phyloP scores from a whole-genome alignment of 1,140 invertebrate genomes.

The Acromyrmex heyeri region DNA sequence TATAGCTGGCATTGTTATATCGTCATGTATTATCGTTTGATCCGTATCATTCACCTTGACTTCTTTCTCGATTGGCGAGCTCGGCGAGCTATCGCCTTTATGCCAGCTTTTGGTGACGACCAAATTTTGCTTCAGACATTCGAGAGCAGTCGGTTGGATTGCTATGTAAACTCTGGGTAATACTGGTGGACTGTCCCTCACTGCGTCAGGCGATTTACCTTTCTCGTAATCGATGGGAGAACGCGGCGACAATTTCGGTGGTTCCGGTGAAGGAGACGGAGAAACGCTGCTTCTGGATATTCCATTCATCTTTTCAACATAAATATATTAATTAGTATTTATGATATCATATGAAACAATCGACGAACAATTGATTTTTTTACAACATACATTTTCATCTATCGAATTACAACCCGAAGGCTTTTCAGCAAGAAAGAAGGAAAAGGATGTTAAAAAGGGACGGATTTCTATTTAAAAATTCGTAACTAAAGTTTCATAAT shows the following conservation, averaged over 20 bases:
- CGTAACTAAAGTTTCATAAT: too few species aligned
- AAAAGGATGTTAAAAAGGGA: too few species aligned
- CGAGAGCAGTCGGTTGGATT: constrained; percentile 34
- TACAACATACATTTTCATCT: not conserved
- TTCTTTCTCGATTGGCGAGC: not conserved
- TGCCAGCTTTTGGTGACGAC: constrained; percentile 9
- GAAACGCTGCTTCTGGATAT: not conserved
- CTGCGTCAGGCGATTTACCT: constrained; percentile 37
- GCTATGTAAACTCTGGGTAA: constrained; percentile 67
- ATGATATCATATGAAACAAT: not conserved
- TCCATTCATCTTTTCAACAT: not conserved
- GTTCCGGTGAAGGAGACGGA: constrained; percentile 60
- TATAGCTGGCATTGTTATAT: not conserved
- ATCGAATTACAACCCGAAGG: not conserved
- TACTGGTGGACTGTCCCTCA: constrained; percentile 75
- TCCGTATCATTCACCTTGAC: constrained; percentile 24
- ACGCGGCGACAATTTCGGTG: constrained; percentile 76
- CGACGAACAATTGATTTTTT: not conserved
- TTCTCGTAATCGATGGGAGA: constrained; percentile 56
- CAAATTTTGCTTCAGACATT: constrained; percentile 40
- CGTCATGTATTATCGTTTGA: constrained; percentile 21
- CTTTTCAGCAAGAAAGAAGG: not conserved
- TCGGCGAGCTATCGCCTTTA: not conserved
- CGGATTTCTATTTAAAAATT: too few species aligned
- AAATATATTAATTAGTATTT: constrained; percentile 13